Evolutionary conservation across 1,140 invertebrate species (phyloP), one percentile per base, ranked within the genome.

Genomic region (Sarcophaga peregrina): DNA sequence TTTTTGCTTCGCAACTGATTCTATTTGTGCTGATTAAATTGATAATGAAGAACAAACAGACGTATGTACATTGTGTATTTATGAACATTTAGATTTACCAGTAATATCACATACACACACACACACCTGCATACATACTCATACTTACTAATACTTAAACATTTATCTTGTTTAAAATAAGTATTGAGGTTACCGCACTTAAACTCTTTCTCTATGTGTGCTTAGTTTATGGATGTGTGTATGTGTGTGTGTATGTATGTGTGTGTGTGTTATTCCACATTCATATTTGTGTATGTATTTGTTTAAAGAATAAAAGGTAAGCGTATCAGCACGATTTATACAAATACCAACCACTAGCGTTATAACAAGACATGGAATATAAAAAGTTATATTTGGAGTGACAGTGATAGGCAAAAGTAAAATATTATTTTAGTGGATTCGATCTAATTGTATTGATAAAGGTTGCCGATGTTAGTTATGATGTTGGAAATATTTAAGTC

Each of bases 1-100:
- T 37, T 37, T 68, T 68, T 68, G 20, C n/a, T 68, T 68, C 20
- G n/a, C n/a, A 68, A 68, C 62, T 20, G 62, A 68, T 68, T 37
- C 25, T 37, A 68, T 58, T 58, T 68, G 62, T 68, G 62, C 62
- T 68, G 62, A 68, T 68, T 68, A 68, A 68, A 68, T 68, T 68
- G 62, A 68, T 68, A 68, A 68, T 68, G 62, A 68, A 68, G 62
- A 68, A 68, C 62, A 68, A 68, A 68, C 62, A 68, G 62, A 8
- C 62, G 20, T 17, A 68, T 8, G 20, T 37, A 52, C 50, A n/a
- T 52, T 5, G 13, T 10, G n/a, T n/a, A n/a, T n/a, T n/a, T n/a
- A n/a, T n/a, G n/a, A n/a, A n/a, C n/a, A n/a, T n/a, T n/a, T n/a
- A n/a, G n/a, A 52, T 15, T 62, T 15, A 62, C 54, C 54, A 62